A percentile compares a stretch with the other conserved stretches of the same genome.
These are phyloP conservation scores for Agriopis aurantiaria DNA, from an alignment of 2,888 invertebrate genomes.

Conservation along the genomic window DNA sequence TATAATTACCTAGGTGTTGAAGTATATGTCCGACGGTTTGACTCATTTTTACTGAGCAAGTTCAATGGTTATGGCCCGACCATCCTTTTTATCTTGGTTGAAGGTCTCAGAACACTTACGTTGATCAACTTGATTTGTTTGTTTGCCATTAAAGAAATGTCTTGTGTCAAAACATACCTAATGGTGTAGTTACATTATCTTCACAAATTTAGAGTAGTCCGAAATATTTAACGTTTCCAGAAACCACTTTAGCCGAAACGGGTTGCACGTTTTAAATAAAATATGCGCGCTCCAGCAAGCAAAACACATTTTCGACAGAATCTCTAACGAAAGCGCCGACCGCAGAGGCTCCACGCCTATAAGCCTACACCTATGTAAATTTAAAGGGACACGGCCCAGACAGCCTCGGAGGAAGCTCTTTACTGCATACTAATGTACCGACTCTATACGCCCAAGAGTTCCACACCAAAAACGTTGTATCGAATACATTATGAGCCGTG, in stretches of 20 bases:
- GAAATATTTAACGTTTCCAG: conserved; percentile 18
- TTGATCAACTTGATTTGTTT: no score
- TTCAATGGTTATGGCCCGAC: no score
- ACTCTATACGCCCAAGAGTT: conserved; percentile 39
- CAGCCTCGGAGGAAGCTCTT: conserved; percentile 68
- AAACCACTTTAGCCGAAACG: conserved; percentile 32
- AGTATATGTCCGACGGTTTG: no score
- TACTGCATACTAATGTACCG: conserved; percentile 75
- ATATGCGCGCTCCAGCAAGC: conserved; percentile 32
- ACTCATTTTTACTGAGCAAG: no score
- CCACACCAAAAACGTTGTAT: conserved; percentile 42
- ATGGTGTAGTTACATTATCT: neutral
- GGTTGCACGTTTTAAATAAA: conserved; percentile 38
- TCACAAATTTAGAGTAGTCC: neutral
- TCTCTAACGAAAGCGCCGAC: conserved; percentile 45
- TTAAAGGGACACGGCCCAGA: conserved; percentile 69
- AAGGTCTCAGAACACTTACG: no score
- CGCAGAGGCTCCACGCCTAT: conserved; percentile 40
- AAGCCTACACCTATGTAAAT: conserved; percentile 65
- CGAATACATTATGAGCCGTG: conserved; percentile 37
- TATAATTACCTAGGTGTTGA: no score
- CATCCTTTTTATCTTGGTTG: no score
- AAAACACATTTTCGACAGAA: conserved; percentile 51
- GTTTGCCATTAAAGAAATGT: no score
- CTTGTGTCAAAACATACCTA: no score